phyloP scores from a whole-genome alignment of 2,797 vertebrate genomes.

The Gastrophryne carolinensis region DNA sequence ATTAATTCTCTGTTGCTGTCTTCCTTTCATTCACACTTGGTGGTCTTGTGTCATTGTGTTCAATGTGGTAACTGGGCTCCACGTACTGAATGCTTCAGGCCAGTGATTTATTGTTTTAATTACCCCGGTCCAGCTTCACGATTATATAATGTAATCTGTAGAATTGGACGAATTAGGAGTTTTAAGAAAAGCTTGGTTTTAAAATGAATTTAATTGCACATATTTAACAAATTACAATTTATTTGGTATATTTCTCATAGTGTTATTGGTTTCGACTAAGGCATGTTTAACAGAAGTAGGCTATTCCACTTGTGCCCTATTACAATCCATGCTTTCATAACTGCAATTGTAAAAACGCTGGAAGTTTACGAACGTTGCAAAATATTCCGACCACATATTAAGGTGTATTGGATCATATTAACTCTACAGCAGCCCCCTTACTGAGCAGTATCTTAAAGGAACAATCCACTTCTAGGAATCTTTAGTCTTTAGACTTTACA shows the following conservation, averaged over 20 bases:
- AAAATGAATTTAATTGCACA: conserved; percentile 25
- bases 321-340: no score
- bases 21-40: conserved; percentile 5
- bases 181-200: conserved; percentile 1
- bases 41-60: conserved; percentile 26
- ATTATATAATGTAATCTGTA: conserved; percentile 29
- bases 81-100: not conserved
- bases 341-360: no score
- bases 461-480: no score
- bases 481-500: no score
- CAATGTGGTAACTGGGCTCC: not conserved
- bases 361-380: no score
- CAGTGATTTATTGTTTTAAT: conserved; percentile 12
- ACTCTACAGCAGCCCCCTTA: no score
- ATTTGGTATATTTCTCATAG: not conserved
- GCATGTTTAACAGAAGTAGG: no score
- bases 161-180: not conserved
- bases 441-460: no score
- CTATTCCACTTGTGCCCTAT: no score
- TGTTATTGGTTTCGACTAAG: conserved; percentile 1
- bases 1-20: conserved; percentile 3
- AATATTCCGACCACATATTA: no score
- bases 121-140: conserved; percentile 1
- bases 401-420: no score
- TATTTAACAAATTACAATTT: conserved; percentile 29